Base-by-base conservation (phyloP, 2,113 vertebrate species). In the Neopipo cinnamomea region DNA sequence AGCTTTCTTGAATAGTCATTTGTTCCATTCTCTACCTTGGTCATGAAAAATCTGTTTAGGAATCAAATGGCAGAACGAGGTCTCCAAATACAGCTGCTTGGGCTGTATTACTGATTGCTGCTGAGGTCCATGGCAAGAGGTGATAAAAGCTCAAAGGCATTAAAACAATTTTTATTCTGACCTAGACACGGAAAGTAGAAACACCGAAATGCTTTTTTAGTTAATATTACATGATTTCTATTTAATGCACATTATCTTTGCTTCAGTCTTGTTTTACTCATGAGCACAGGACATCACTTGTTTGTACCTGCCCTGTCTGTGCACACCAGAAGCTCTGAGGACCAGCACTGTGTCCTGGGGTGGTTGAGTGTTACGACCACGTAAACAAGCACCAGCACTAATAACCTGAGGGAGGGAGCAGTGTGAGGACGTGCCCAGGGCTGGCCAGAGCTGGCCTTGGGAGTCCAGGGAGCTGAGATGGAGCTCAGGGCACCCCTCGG, bases 11-110 rank as follows among this genome's bases (percentile, higher is more conserved):
- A 86, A 70, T 11, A 85, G 58, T 20, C 47, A 27, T 31, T 97
- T 88, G 66, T 95, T 93, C 67, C 56, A 41, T 75, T 74, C 83
- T 71, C 50, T 81, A 11, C 55, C 50, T 62, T 86, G 52, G 62
- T 92, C 39, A 55, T 77, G 91, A 93, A 73, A 85, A 88, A 80
- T 62, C 84, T 82, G 89, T 47, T 92, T 63, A 88, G 55, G 59
- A 93, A 85, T 89, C 71, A 85, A 92, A 91, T 49, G 53, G 61
- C 87, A 89, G 92, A 79, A 83, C 44, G 35, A 91, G 89, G 31
- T 66, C 50, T 62, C 58, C 79, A 78, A 85, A 56, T 79, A 61
- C 89, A 88, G 74, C 89, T 82, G 87, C 63, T 89, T 53, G 79
- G 78, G 59, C 74, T 93, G 11, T 16, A 30, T 56, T 79, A 79